Evolutionary conservation across 2,797 vertebrate genomes (phyloP), one percentile per base, ranked within the genome.

Genomic region (Botia kubotai): DNA sequence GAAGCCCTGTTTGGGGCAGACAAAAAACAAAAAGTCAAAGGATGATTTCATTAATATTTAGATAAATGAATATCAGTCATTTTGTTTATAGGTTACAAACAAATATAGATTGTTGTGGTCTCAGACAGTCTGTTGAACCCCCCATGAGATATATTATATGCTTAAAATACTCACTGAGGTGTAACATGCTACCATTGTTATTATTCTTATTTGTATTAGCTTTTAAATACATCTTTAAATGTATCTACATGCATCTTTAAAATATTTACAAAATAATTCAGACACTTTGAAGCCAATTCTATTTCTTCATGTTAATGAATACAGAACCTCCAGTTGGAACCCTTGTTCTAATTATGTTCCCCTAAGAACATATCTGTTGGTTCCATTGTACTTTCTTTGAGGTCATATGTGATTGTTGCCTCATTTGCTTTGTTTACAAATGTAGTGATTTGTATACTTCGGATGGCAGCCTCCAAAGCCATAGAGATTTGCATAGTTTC

Each of bases 1-100:
- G 91, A 99, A 99, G n/a, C 96, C 96, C 97, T 99, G 87, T 79
- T 36, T 50, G 77, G 72, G 81, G 75, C n/a, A 36, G 5, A 36
- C 57, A 77, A 39, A n/a, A n/a, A n/a, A n/a, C n/a, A n/a, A 68
- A 36, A 68, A 10, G 11, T 12, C 4, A 67, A 63, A 14, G 3
- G 3, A 60, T 66, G 16, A 12, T 10, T 33, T 66, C 16, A 39
- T 13, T 26, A n/a, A n/a, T n/a, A n/a, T n/a, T n/a, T n/a, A n/a
- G n/a, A n/a, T n/a, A n/a, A n/a, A n/a, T n/a, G n/a, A n/a, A n/a
- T n/a, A n/a, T n/a, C n/a, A n/a, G 5, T 21, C 2, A 12, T 53
- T 2, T 19, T 21, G 39, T 12, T 23, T 26, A 2, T 14, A 16
- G 1, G 11, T 26, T 23, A 26, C 23, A 60, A 60, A 23, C 58